These are phyloP conservation scores for Rhinogobius similis DNA, from an alignment of 2,113 vertebrate species.

Conservation along the genomic window DNA sequence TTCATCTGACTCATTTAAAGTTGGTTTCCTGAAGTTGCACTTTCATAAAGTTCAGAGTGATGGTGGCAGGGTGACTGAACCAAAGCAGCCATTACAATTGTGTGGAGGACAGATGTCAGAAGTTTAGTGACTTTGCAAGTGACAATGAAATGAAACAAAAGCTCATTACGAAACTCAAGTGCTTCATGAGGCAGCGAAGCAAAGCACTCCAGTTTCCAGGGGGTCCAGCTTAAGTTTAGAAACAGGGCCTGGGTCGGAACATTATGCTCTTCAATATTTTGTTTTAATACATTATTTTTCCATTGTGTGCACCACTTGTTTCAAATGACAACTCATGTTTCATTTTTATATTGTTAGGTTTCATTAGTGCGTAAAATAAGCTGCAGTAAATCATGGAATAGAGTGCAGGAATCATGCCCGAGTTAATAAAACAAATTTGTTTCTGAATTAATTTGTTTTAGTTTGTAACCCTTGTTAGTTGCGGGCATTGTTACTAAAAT, in stretches of 20 bases:
- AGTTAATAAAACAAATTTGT: too few relatives aligned
- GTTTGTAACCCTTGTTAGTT: background rate
- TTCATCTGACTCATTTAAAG: background rate
- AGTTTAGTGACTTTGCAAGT: constrained; percentile 30
- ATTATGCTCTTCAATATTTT: background rate
- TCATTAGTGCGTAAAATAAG: background rate
- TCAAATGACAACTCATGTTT: background rate
- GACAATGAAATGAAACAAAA: constrained; percentile 40
- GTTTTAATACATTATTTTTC: constrained; percentile 14
- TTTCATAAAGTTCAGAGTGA: constrained; percentile 18
- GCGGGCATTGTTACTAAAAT: background rate
- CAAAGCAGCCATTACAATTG: constrained; percentile 10
- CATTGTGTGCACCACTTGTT: constrained; percentile 4
- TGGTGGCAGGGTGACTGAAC: constrained; percentile 8
- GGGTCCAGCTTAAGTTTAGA: constrained; percentile 5
- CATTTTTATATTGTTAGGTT: background rate
- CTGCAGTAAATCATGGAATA: too few relatives aligned
- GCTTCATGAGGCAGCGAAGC: constrained; percentile 29
- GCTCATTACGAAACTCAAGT: constrained; percentile 42
- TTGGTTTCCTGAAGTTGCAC: constrained; percentile 1
- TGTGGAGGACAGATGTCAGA: constrained; percentile 30
- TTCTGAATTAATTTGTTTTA: background rate
- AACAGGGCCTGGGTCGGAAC: constrained; percentile 6
- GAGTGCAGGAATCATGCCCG: too few relatives aligned
- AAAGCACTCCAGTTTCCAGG: constrained; percentile 8